These are phyloP conservation scores for Gasterosteus nipponicus DNA, from an alignment of 2,113 vertebrate species.

Conservation along the genomic window DNA sequence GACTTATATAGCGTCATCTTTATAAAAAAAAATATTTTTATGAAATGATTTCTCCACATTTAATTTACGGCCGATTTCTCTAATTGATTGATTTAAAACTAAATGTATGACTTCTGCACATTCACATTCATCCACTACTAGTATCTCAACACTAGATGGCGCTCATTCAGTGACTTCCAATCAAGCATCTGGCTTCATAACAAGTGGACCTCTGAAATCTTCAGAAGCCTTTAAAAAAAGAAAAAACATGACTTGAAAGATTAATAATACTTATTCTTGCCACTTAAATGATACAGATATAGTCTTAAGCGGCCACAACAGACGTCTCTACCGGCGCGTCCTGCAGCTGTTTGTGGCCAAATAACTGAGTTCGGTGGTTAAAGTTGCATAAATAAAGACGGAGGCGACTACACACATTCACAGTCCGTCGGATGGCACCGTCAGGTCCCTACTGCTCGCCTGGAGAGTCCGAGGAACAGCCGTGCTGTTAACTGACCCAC, in stretches of 20 bases:
- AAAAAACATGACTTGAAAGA: background rate
- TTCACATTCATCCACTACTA: background rate
- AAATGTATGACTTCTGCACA: background rate
- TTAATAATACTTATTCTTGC: background rate
- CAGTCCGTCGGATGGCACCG: background rate
- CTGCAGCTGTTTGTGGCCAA: conserved; percentile 19
- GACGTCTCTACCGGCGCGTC: conserved; percentile 12
- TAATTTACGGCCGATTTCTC: background rate
- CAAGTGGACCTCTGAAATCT: background rate
- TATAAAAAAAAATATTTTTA: background rate
- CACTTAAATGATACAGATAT: background rate
- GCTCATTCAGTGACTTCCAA: background rate
- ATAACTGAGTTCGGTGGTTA: conserved; percentile 27
- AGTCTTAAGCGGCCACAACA: background rate
- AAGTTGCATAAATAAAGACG: conserved; percentile 10
- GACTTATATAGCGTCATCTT: background rate
- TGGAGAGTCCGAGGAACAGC: conserved; percentile 5
- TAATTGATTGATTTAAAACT: background rate
- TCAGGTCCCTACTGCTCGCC: background rate
- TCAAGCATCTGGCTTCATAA: background rate
- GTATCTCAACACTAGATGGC: background rate
- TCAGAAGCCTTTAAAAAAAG: background rate
- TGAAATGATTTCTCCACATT: background rate
- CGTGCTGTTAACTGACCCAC: conserved; percentile 2
- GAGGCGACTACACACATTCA: background rate